Base-by-base conservation (phyloP, 2,797 vertebrate species). In the Champsocephalus esox region DNA sequence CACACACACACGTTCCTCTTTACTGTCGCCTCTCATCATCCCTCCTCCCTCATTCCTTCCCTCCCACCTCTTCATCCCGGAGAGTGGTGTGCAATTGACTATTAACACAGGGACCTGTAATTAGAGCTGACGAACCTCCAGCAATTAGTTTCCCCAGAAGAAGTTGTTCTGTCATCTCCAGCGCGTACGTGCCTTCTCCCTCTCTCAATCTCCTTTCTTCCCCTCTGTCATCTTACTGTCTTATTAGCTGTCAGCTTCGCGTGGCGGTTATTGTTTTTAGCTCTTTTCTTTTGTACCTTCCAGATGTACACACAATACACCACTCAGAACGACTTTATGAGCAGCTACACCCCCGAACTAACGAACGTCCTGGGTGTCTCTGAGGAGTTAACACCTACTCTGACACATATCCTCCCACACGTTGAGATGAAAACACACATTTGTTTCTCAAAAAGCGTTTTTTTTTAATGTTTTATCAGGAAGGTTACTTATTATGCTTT, bases 81-180 rank as follows among this genome's bases (percentile, higher is more conserved):
- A 86, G 85, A 89, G 81, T 82, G 83, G 80, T 90, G 80, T 69
- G 87, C 90, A 92, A 82, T 89, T 81, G 91, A 92, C 92, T 90
- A 92, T 93, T 92, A 94, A 93, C 91, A 90, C 82, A 81, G 87
- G 90, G 90, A 91, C 90, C 91, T 93, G 91, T 91, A 94, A 94
- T 94, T 93, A 94, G 83, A 67, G 89, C 90, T 92, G 91, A 94
- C 88, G 73, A 92, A 91, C 89, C 90, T 92, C 87, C 87, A 87
- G 88, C 92, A 93, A 93, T 94, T 94, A 92, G 85, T 89, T 90
- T 83, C 81, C 84, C 90, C 90, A 89, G 72, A 89, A 91, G 89
- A 90, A 90, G 84, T 89, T 86, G 78, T 91, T 91, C 86, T 88
- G 90, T 90, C 92, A 93, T 92, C 88, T 84, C 87, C 24, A 44